Conservation (phyloP, 2,797 vertebrate species). For the Aplochiton taeniatus region DNA sequence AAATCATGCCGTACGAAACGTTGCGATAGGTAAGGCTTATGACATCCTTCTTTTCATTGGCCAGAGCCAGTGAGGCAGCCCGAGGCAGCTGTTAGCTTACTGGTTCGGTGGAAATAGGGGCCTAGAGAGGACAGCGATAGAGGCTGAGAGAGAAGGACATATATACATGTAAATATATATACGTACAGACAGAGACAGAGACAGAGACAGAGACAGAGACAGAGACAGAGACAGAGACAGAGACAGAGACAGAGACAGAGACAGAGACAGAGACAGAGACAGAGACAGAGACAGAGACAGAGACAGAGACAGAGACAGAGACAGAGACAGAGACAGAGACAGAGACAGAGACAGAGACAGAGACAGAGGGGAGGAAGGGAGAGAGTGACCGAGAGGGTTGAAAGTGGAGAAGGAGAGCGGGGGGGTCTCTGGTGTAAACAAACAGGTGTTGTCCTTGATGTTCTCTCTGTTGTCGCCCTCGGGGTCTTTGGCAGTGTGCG, state of each 20-base stretch:
- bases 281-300: too few relatives aligned
- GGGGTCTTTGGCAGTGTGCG: background rate
- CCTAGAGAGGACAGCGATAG: background rate
- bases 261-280: too few relatives aligned
- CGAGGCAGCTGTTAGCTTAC: background rate
- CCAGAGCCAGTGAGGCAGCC: background rate
- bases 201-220: too few relatives aligned
- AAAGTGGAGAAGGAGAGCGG: background rate
- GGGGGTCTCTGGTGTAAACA: background rate
- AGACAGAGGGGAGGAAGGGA: background rate
- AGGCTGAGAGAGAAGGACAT: background rate
- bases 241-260: too few relatives aligned
- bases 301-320: background rate
- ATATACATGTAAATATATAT: too few relatives aligned
- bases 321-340: background rate
- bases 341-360: background rate
- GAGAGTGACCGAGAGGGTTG: too few relatives aligned
- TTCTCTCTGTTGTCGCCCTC: background rate
- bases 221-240: too few relatives aligned
- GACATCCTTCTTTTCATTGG: background rate
- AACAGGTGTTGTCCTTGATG: background rate
- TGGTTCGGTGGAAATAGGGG: background rate
- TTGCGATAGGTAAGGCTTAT: background rate
- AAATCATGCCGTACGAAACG: background rate
- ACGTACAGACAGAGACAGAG: too few relatives aligned